Evolutionary conservation across 2,113 vertebrate genomes (phyloP).

Genomic region (Oplegnathus fasciatus): DNA sequence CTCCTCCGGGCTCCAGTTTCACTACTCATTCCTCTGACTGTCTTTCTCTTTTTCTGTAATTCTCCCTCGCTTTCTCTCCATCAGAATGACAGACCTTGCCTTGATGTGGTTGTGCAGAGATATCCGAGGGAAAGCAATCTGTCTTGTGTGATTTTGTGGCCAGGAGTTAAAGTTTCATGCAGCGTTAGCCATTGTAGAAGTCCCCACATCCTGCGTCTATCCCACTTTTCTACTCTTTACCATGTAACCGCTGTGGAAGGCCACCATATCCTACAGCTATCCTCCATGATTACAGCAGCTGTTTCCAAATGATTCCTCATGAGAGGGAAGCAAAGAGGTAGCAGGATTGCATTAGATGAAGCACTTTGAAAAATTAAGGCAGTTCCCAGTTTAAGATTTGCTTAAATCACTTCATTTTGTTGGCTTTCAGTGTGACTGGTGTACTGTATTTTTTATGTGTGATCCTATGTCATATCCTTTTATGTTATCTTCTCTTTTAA

Average conservation of each 20-base stretch:
- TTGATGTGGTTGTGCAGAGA: slow-evolving; percentile 64
- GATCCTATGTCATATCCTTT: slow-evolving; percentile 15
- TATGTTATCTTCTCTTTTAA: slow-evolving; percentile 40
- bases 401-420: slow-evolving; percentile 53
- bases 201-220: slow-evolving; percentile 67
- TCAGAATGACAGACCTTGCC: slow-evolving; percentile 41
- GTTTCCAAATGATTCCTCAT: slow-evolving; percentile 55
- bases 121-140: slow-evolving; percentile 65
- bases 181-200: slow-evolving; percentile 46
- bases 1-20: slow-evolving; percentile 35
- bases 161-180: slow-evolving; percentile 55
- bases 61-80: not conserved
- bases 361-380: slow-evolving; percentile 64
- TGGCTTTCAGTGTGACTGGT: slow-evolving; percentile 36
- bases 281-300: slow-evolving; percentile 45
- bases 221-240: slow-evolving; percentile 57
- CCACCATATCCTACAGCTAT: slow-evolving; percentile 59
- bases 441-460: slow-evolving; percentile 24
- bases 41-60: slow-evolving; percentile 10
- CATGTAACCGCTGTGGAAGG: slow-evolving; percentile 60
- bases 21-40: slow-evolving; percentile 17
- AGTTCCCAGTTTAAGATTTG: slow-evolving; percentile 37
- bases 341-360: slow-evolving; percentile 46
- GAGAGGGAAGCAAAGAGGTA: slow-evolving; percentile 31
- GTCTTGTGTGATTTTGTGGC: slow-evolving; percentile 67